phyloP scores from a whole-genome alignment of 2,113 vertebrate genomes.

The Podarcis raffonei region DNA sequence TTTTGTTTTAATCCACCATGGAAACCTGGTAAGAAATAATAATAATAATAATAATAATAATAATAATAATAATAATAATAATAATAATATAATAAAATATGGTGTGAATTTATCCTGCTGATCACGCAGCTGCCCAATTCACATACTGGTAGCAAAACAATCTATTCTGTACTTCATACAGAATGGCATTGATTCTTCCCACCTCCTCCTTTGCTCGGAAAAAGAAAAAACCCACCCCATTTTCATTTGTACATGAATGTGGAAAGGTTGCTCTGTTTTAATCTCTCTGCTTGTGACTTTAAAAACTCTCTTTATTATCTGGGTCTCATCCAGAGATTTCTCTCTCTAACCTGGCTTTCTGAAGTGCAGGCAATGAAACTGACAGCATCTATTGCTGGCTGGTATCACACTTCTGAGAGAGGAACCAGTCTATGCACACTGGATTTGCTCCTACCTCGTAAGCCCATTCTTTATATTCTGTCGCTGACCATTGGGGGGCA shows the following conservation, averaged over 20 bases:
- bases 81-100: not conserved
- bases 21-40: not conserved
- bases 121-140: not conserved
- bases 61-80: not conserved
- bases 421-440: not conserved
- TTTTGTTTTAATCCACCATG: not conserved
- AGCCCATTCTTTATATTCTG: slow-evolving; percentile 55
- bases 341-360: slow-evolving; percentile 3
- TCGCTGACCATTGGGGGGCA: slow-evolving; percentile 15
- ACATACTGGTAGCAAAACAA: not conserved
- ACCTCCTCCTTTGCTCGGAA: not conserved
- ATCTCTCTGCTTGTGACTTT: not conserved
- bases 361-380: slow-evolving; percentile 19
- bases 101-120: not conserved
- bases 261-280: not conserved
- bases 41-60: too few species aligned
- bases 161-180: not conserved
- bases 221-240: not conserved
- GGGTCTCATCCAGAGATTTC: not conserved
- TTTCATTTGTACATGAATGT: not conserved
- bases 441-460: not conserved
- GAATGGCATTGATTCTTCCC: too few species aligned
- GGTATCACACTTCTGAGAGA: not conserved
- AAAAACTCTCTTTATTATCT: not conserved
- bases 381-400: not conserved